Percentiles rank a stretch among this genome's conserved stretches.
These are phyloP conservation scores for Cephus sareptanus DNA, from an alignment of 2,888 invertebrate species.

Conservation along the genomic window DNA sequence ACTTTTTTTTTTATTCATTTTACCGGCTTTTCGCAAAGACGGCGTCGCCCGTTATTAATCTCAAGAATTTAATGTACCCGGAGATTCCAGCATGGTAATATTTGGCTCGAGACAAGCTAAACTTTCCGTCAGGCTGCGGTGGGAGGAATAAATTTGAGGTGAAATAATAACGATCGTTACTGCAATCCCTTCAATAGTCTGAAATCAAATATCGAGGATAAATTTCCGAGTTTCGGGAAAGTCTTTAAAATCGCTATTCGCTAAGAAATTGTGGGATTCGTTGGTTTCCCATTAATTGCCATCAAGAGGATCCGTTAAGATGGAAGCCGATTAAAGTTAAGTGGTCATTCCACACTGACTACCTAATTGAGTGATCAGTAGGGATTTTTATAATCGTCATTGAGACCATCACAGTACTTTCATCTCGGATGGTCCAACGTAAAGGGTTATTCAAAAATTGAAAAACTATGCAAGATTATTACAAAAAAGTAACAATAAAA, in stretches of 20 bases:
- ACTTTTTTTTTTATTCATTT: neutral
- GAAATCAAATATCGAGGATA: neutral
- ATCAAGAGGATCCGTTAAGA: neutral
- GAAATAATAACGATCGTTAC: neutral
- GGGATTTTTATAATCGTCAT: neutral
- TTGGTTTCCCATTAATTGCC: neutral
- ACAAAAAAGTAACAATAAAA: neutral
- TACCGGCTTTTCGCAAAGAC: neutral
- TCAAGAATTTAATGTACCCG: neutral
- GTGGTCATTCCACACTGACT: neutral
- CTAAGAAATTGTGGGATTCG: neutral
- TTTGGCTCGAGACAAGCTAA: neutral
- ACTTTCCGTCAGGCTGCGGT: neutral
- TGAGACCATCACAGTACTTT: neutral
- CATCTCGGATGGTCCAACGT: accelerated
- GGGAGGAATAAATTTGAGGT: neutral
- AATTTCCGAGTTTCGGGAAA: neutral
- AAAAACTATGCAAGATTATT: neutral
- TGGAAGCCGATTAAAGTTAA: neutral
- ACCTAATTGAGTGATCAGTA: neutral
- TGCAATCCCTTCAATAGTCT: neutral
- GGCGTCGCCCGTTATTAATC: neutral
- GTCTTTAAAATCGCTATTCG: neutral
- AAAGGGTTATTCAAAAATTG: neutral
- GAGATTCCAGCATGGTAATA: neutral